A percentile compares a stretch with the other conserved stretches of the same genome.
Evolutionary conservation across 2,888 invertebrate genomes (phyloP).

Genomic region (Mesochorus sp.): DNA sequence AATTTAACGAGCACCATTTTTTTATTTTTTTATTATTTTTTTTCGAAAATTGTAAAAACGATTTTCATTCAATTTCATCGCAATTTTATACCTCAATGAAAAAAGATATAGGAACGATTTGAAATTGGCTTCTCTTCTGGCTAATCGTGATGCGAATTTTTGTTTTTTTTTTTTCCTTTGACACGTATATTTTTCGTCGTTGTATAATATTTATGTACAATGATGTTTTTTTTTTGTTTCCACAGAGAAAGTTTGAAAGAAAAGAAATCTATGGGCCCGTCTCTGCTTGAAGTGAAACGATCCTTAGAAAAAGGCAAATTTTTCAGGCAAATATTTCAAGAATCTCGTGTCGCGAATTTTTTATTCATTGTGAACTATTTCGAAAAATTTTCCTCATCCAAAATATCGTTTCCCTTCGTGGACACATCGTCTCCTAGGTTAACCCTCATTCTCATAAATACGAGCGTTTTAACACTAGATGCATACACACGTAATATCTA

Average conservation of each 20-base stretch:
- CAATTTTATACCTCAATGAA: no score
- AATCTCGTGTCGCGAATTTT: not conserved
- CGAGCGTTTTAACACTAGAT: slow-evolving; percentile 65
- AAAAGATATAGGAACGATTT: slow-evolving; percentile 65
- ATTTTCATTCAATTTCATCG: not conserved
- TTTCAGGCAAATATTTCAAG: not conserved
- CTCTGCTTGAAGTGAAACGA: slow-evolving; percentile 7
- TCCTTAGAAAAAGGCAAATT: not conserved
- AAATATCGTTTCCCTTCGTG: slow-evolving; percentile 20
- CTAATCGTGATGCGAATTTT: slow-evolving; percentile 67
- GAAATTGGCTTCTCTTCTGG: slow-evolving; percentile 74
- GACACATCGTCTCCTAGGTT: not conserved
- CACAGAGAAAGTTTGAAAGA: slow-evolving; percentile 66
- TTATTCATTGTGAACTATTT: not conserved
- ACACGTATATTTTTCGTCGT: slow-evolving; percentile 76
- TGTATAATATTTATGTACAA: slow-evolving; percentile 76
- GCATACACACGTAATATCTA: slow-evolving; percentile 63
- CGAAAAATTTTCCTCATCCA: not conserved
- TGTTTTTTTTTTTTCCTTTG: no score
- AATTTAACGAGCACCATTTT: slow-evolving; percentile 61
- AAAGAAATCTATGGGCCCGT: slow-evolving; percentile 59
- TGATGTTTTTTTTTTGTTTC: slow-evolving; percentile 60
- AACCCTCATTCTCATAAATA: slow-evolving; percentile 74
- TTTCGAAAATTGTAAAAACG: not conserved
- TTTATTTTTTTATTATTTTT: slow-evolving; percentile 2